Conservation (phyloP, 2,888 invertebrate species). For the Agrochola circellaris region DNA sequence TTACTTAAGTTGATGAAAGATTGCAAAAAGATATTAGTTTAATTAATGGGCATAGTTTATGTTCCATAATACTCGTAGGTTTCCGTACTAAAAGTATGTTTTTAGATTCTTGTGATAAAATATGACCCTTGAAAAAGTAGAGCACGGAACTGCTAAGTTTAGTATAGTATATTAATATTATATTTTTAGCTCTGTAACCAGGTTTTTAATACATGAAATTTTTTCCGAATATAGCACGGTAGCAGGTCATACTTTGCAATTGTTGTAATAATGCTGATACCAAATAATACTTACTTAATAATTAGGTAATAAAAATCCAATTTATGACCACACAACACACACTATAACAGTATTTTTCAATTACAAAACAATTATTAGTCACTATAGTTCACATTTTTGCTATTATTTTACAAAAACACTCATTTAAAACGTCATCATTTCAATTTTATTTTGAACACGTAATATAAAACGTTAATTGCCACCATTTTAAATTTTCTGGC, state of each 20-base stretch:
- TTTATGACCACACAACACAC: slow-evolving; percentile 61
- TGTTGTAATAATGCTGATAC: not conserved
- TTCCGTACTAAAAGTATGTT: slow-evolving; percentile 45
- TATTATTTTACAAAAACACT: slow-evolving; percentile 68
- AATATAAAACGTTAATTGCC: slow-evolving; percentile 81
- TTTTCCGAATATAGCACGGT: not conserved
- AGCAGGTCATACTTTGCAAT: not conserved
- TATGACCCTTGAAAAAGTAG: slow-evolving; percentile 55
- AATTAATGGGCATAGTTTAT: slow-evolving; percentile 33
- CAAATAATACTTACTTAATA: slow-evolving; percentile 57
- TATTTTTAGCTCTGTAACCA: slow-evolving; percentile 20
- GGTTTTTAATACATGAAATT: slow-evolving; percentile 33
- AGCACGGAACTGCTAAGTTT: slow-evolving; percentile 38
- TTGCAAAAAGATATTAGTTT: slow-evolving; percentile 36
- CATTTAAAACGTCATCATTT: slow-evolving; percentile 83
- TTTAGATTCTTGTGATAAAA: slow-evolving; percentile 52
- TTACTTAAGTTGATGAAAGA: slow-evolving; percentile 1
- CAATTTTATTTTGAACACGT: slow-evolving; percentile 88
- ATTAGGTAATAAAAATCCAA: slow-evolving; percentile 61
- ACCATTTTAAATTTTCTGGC: slow-evolving; percentile 87
- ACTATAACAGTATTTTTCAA: slow-evolving; percentile 49
- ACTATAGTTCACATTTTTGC: slow-evolving; percentile 77
- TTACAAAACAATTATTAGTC: slow-evolving; percentile 59
- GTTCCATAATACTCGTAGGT: slow-evolving; percentile 33
- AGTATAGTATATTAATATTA: slow-evolving; percentile 17